Evolutionary conservation across 2,888 invertebrate genomes (phyloP).

Genomic region (Bellardia bayeri): DNA sequence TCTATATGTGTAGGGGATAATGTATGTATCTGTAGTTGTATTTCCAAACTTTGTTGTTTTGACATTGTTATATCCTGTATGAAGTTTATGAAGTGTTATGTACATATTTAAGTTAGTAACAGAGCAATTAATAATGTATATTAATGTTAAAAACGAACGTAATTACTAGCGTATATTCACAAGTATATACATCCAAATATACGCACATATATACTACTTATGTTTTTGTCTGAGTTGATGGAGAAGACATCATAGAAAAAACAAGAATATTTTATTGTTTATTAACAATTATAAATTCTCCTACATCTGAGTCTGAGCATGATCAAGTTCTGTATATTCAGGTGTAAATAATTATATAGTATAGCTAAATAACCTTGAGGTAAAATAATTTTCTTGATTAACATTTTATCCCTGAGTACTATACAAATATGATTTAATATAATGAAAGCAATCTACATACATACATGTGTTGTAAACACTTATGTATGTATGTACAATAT

Average conservation of each 20-base stretch:
- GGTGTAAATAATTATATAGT: constrained; percentile 11
- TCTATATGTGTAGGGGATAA: neutral
- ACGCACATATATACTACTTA: too few species aligned
- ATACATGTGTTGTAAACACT: neutral
- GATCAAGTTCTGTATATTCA: constrained; percentile 2
- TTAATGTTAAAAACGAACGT: constrained; percentile 38
- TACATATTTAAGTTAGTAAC: constrained; percentile 63
- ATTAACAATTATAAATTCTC: neutral
- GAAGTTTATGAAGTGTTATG: constrained; percentile 63
- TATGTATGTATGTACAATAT: neutral
- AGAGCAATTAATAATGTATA: constrained; percentile 65
- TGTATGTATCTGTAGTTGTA: neutral
- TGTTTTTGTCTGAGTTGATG: too few species aligned
- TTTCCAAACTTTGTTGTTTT: constrained; percentile 19
- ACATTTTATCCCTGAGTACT: neutral
- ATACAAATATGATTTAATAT: constrained; percentile 12
- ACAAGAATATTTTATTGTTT: constrained; percentile 36
- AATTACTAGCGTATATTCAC: neutral
- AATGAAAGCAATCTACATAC: neutral
- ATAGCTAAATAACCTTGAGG: neutral
- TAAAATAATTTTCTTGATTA: constrained; percentile 30
- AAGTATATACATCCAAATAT: neutral
- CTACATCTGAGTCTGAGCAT: neutral
- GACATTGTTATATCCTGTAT: constrained; percentile 30
- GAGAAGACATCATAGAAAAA: neutral